Evolutionary conservation across 1,140 invertebrate species (phyloP).

Genomic region (Carcinoscorpius rotundicauda): DNA sequence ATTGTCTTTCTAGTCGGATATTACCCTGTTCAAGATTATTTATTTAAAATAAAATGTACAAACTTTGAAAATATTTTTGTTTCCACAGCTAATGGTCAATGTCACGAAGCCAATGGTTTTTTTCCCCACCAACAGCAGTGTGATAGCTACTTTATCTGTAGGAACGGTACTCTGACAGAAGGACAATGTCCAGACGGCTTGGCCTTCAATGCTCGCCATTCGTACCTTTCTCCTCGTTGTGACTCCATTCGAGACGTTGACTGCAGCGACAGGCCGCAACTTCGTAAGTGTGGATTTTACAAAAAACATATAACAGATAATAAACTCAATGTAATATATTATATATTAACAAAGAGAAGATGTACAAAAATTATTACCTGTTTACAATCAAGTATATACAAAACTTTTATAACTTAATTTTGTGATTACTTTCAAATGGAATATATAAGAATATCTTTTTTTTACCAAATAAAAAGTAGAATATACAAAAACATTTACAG

Average conservation of each 20-base stretch:
- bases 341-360: background rate
- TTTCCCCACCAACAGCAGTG: constrained; percentile 63
- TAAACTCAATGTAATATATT: too few relatives aligned
- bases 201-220: constrained; percentile 54
- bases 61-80: too few relatives aligned
- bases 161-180: constrained; percentile 48
- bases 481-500: too few relatives aligned
- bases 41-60: too few relatives aligned
- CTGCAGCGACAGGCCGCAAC: constrained; percentile 53
- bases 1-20: too few relatives aligned
- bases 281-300: constrained; percentile 50
- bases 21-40: too few relatives aligned
- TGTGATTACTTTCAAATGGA: background rate
- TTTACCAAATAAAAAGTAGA: background rate
- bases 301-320: too few relatives aligned
- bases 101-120: constrained; percentile 49
- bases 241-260: constrained; percentile 66
- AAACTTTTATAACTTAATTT: background rate
- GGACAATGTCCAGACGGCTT: constrained; percentile 67
- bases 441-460: background rate
- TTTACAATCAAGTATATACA: background rate
- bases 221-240: constrained; percentile 43
- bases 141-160: constrained; percentile 66
- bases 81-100: too few relatives aligned
- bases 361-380: background rate